These are phyloP conservation scores for Meandrina meandrites DNA, from an alignment of 92 coral and sea anemone genomes.

Conservation along the genomic window DNA sequence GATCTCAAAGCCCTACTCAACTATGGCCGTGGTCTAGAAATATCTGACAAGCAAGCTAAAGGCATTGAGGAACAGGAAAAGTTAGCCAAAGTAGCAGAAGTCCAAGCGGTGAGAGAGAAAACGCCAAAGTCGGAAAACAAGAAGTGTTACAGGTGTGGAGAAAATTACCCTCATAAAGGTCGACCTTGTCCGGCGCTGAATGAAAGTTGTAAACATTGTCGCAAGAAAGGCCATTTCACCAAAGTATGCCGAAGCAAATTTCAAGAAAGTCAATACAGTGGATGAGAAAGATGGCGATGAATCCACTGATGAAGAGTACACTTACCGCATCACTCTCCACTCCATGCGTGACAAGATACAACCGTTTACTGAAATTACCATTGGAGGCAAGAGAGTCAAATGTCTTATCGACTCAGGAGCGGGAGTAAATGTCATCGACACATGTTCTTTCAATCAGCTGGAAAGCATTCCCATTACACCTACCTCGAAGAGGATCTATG, in stretches of 20 bases:
- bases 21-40: constrained; percentile 45
- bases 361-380: constrained; percentile 2
- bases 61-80: constrained; percentile 34
- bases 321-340: constrained; percentile 15
- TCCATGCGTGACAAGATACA: constrained; percentile 5
- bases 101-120: not conserved
- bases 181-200: too few species aligned
- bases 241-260: constrained; percentile 33
- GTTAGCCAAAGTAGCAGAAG: constrained; percentile 1
- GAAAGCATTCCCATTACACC: too few species aligned
- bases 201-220: too few species aligned
- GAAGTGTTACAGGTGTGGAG: constrained; percentile 33
- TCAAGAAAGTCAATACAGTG: not conserved
- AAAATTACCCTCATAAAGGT: constrained; percentile 9
- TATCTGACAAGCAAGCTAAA: constrained; percentile 48
- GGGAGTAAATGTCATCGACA: too few species aligned
- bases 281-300: too few species aligned
- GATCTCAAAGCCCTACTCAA: constrained; percentile 38
- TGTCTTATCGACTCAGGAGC: too few species aligned
- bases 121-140: not conserved
- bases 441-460: too few species aligned
- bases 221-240: constrained; percentile 25
- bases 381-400: too few species aligned
- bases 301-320: not conserved
- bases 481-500: constrained; percentile 13